Conservation (phyloP, 2,797 vertebrate species). For the Lutjanus campechanus region DNA sequence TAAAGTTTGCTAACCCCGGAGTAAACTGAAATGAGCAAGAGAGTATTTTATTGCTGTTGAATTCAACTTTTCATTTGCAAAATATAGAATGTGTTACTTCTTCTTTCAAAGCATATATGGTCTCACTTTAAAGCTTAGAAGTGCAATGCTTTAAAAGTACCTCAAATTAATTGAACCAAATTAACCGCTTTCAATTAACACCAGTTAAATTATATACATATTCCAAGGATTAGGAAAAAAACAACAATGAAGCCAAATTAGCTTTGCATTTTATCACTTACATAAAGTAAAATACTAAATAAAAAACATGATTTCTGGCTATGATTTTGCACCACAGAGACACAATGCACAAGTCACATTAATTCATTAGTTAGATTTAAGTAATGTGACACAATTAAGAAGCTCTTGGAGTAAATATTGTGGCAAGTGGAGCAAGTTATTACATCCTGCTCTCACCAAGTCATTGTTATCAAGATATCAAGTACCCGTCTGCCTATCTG, state of each 20-base stretch:
- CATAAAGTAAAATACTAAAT: neutral
- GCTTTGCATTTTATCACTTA: neutral
- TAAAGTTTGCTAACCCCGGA: neutral
- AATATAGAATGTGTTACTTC: neutral
- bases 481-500: constrained; percentile 37
- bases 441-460: constrained; percentile 16
- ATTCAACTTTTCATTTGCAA: neutral
- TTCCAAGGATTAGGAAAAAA: neutral
- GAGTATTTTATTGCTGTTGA: neutral
- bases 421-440: constrained; percentile 25
- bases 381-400: constrained; percentile 13
- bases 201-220: neutral
- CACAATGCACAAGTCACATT: neutral
- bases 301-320: neutral
- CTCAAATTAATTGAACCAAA: neutral
- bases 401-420: constrained; percentile 5
- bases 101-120: neutral
- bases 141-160: neutral
- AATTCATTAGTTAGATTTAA: neutral
- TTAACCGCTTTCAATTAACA: neutral
- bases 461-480: constrained; percentile 43
- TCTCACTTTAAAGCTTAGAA: neutral
- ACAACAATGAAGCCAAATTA: neutral
- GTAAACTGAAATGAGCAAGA: neutral
- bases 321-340: neutral